These are phyloP conservation scores for Hypanus sabinus DNA, from an alignment of 2,113 vertebrate genomes.

Conservation along the genomic window DNA sequence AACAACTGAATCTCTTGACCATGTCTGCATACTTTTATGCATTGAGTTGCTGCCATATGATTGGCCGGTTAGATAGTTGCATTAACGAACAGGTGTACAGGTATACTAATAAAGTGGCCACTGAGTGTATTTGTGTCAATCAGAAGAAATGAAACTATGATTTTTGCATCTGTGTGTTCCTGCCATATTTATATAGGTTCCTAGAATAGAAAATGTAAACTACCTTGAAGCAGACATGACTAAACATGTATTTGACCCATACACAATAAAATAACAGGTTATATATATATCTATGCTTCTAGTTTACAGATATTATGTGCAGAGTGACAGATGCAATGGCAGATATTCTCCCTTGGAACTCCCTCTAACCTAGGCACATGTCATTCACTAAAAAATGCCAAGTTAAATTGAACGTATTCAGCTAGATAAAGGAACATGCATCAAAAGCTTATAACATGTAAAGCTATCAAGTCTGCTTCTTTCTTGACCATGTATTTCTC, in stretches of 20 bases:
- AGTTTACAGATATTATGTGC: neutral
- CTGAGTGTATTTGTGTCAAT: neutral
- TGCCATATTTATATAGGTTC: neutral
- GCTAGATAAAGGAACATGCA: neutral
- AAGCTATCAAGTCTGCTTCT: neutral
- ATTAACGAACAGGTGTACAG: too few relatives aligned
- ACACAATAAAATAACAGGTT: neutral
- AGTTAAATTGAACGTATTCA: neutral
- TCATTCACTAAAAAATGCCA: neutral
- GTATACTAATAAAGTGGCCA: too few relatives aligned
- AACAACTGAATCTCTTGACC: too few relatives aligned
- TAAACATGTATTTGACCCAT: neutral
- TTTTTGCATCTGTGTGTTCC: neutral
- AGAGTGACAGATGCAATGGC: neutral
- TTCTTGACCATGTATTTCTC: neutral
- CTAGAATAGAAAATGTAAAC: neutral
- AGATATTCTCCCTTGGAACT: neutral
- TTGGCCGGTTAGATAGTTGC: too few relatives aligned
- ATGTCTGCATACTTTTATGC: too few relatives aligned
- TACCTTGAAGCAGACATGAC: neutral
- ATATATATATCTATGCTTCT: neutral
- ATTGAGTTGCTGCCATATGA: too few relatives aligned
- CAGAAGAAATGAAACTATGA: neutral
- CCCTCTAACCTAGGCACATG: neutral
- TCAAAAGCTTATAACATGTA: neutral